phyloP scores from a whole-genome alignment of 2,888 invertebrate genomes.

The Parnassius apollo region DNA sequence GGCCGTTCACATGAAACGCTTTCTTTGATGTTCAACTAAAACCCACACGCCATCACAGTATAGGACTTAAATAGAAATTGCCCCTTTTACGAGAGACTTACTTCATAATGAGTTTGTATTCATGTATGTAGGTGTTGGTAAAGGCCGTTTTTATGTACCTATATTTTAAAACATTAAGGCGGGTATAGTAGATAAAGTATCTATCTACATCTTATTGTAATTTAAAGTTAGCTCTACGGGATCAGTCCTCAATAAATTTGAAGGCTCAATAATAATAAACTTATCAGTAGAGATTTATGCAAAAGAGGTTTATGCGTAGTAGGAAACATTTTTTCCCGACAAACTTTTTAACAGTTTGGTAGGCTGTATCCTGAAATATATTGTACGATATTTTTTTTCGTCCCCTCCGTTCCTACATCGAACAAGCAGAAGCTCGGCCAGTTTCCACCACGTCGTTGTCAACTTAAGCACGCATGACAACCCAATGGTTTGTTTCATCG shows the following conservation, averaged over 20 bases:
- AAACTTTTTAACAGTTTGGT: no score
- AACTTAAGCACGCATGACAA: no score
- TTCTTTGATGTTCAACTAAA: slow-evolving; percentile 1
- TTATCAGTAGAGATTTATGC: neutral
- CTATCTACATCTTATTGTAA: neutral
- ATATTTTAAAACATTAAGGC: slow-evolving; percentile 19
- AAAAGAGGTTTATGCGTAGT: neutral
- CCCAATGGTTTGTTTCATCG: no score
- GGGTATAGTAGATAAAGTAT: neutral
- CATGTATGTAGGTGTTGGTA: slow-evolving; percentile 16
- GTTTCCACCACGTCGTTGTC: no score
- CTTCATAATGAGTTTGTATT: slow-evolving; percentile 11
- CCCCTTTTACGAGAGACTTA: neutral
- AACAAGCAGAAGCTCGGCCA: no score
- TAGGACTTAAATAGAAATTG: slow-evolving; percentile 7
- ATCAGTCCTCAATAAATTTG: no score
- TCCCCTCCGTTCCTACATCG: no score
- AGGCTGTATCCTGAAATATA: no score
- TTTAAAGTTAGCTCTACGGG: neutral
- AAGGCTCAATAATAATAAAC: neutral
- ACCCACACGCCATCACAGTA: neutral
- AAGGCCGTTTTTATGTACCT: slow-evolving; percentile 16
- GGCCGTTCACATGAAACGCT: neutral
- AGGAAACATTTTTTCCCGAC: neutral
- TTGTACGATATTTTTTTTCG: no score